These are phyloP conservation scores for Leucopsar rothschildi DNA, from an alignment of 2,113 vertebrate species.

Conservation along the genomic window DNA sequence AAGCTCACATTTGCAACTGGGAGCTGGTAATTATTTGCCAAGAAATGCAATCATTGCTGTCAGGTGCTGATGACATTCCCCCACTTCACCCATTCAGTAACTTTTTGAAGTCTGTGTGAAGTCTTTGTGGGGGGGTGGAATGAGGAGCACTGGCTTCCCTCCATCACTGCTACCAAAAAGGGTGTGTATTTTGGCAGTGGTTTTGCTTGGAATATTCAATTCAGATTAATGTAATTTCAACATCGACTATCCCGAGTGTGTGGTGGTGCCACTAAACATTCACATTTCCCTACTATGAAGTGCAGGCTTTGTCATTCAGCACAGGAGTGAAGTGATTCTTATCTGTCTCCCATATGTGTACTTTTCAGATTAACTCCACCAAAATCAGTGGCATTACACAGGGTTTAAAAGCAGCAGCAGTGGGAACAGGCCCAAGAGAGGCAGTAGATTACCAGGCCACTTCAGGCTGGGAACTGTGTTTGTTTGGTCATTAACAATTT, in stretches of 20 bases:
- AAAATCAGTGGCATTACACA: background rate
- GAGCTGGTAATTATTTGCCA: slow-evolving; percentile 20
- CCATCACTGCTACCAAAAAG: background rate
- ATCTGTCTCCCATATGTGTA: background rate
- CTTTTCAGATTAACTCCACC: background rate
- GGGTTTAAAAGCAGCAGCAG: background rate
- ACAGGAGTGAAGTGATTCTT: background rate
- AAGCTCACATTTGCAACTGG: background rate
- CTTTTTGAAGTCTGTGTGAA: background rate
- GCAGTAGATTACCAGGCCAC: background rate
- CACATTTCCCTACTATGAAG: background rate
- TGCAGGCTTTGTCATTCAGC: background rate
- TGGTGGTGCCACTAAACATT: background rate
- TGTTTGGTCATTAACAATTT: background rate
- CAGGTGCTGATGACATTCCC: slow-evolving; percentile 30
- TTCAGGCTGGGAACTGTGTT: background rate
- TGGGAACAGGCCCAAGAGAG: background rate
- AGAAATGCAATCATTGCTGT: slow-evolving; percentile 15
- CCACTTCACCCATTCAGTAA: slow-evolving; percentile 4
- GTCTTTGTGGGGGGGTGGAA: background rate
- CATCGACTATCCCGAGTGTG: slow-evolving; percentile 1
- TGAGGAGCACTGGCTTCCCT: background rate
- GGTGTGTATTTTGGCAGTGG: slow-evolving; percentile 28
- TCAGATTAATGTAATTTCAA: slow-evolving; percentile 31
- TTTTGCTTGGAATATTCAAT: slow-evolving; percentile 20